Evolutionary conservation across 2,888 invertebrate genomes (phyloP).

Genomic region (Nemotelus nigrinus): DNA sequence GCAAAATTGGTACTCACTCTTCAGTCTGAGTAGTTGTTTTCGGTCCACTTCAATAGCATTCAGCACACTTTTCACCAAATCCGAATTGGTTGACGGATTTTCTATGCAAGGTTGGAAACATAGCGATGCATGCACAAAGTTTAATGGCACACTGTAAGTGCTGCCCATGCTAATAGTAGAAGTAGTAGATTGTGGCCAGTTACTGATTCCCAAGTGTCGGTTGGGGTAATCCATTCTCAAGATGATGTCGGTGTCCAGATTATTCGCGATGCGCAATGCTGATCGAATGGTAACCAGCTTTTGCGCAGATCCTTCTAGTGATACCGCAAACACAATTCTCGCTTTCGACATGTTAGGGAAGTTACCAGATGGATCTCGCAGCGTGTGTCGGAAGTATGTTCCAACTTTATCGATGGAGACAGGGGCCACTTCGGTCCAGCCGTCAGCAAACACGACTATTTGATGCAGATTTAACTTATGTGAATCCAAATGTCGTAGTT

Average conservation of each 20-base stretch:
- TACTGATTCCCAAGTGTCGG: slow-evolving; percentile 51
- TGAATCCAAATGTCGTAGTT: slow-evolving; percentile 76
- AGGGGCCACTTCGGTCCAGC: slow-evolving; percentile 87
- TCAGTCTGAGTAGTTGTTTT: slow-evolving; percentile 24
- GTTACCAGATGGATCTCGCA: slow-evolving; percentile 57
- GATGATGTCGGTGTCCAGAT: slow-evolving; percentile 76
- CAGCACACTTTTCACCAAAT: slow-evolving; percentile 18
- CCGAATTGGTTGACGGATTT: slow-evolving; percentile 6
- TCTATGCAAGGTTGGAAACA: slow-evolving; percentile 73
- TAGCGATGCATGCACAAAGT: slow-evolving; percentile 78
- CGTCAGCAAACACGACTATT: slow-evolving; percentile 87
- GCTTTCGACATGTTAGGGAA: slow-evolving; percentile 66
- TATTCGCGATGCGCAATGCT: slow-evolving; percentile 83
- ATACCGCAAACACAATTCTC: slow-evolving; percentile 90
- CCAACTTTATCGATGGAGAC: slow-evolving; percentile 97
- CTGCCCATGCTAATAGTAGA: slow-evolving; percentile 68
- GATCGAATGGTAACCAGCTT: slow-evolving; percentile 94
- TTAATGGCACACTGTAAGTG: slow-evolving; percentile 79
- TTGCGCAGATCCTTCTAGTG: slow-evolving; percentile 91
- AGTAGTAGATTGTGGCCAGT: slow-evolving; percentile 60
- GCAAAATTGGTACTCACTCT: slow-evolving; percentile 59
- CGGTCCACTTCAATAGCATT: slow-evolving; percentile 33
- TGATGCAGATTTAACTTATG: slow-evolving; percentile 86
- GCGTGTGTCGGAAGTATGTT: slow-evolving; percentile 84
- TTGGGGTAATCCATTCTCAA: slow-evolving; percentile 71